A percentile compares a stretch with the other conserved stretches of the same genome.
phyloP scores from a whole-genome alignment of 2,797 vertebrate species.

The Cryptoblepharus egeriae region DNA sequence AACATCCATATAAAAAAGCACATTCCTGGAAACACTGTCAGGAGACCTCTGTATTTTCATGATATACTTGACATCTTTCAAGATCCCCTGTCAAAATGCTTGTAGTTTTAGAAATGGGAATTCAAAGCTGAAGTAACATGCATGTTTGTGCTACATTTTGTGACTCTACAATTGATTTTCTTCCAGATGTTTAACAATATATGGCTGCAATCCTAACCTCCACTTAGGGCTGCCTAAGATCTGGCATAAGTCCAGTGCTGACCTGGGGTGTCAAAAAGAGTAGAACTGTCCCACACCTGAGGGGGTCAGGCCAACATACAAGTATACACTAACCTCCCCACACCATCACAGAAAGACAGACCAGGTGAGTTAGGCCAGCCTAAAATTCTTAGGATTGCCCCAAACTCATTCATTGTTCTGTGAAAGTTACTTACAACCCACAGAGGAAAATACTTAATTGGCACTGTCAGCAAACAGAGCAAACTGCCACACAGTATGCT shows the following conservation, averaged over 20 bases:
- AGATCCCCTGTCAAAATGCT: background rate
- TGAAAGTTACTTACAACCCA: background rate
- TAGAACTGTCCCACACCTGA: too few species aligned
- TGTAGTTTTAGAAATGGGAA: background rate
- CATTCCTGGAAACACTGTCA: background rate
- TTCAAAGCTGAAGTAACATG: background rate
- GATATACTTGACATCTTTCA: background rate
- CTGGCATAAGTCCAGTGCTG: too few species aligned
- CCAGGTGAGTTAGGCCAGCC: too few species aligned
- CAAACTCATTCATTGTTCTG: background rate
- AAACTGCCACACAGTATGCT: background rate
- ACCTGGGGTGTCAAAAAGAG: too few species aligned
- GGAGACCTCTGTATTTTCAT: background rate
- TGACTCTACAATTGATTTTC: background rate
- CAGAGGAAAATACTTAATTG: background rate
- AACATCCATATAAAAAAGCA: background rate
- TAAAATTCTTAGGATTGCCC: too few species aligned
- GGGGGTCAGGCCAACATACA: too few species aligned
- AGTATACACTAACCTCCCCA: too few species aligned
- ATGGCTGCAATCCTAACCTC: too few species aligned
- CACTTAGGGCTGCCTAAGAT: too few species aligned
- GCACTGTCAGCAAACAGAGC: background rate
- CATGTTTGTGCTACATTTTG: background rate
- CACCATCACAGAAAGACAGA: too few species aligned
- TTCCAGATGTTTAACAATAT: constrained; percentile 1